Evolutionary conservation across 2,113 vertebrate genomes (phyloP).

Genomic region (Nanger granti): DNA sequence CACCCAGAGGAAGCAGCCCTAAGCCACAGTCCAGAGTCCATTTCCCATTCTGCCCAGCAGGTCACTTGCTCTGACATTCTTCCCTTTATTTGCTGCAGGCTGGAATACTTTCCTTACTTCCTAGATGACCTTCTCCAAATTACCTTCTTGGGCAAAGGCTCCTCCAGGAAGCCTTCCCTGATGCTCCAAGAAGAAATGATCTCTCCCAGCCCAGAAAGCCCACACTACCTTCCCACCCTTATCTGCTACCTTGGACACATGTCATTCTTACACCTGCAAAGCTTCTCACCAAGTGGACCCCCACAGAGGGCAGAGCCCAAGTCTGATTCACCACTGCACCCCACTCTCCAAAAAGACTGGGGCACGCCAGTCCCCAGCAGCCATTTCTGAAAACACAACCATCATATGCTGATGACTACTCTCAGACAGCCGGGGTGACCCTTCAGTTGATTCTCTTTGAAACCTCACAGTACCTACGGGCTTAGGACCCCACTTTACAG

Average conservation of each 20-base stretch:
- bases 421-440: too few species aligned
- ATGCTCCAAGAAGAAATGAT: not conserved
- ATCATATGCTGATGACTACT: too few species aligned
- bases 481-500: not conserved
- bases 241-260: not conserved
- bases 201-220: not conserved
- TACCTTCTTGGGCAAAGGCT: not conserved
- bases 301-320: not conserved
- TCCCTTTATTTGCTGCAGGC: not conserved
- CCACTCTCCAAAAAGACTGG: not conserved
- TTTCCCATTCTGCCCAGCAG: not conserved
- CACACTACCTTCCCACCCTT: too few species aligned
- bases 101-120: not conserved
- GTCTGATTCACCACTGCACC: not conserved
- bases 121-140: not conserved
- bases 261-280: not conserved
- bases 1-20: not conserved
- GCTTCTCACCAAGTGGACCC: not conserved
- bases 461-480: not conserved
- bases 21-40: not conserved
- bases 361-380: too few species aligned
- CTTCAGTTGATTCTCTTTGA: not conserved
- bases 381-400: not conserved
- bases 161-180: not conserved
- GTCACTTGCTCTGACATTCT: not conserved